phyloP scores from a whole-genome alignment of 2,113 vertebrate genomes.

The Hippolais icterina region DNA sequence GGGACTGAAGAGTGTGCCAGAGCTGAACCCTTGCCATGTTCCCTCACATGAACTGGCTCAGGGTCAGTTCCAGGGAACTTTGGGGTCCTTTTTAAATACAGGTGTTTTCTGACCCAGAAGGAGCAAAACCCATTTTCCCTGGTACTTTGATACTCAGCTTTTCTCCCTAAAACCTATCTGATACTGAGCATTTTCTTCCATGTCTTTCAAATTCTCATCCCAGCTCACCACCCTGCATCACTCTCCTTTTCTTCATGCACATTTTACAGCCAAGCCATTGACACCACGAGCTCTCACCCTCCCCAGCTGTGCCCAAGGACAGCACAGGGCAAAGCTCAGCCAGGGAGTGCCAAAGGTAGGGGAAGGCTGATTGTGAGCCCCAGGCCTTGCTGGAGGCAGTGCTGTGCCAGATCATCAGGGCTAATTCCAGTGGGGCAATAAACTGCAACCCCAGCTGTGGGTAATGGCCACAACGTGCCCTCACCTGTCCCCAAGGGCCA shows the following conservation, averaged over 20 bases:
- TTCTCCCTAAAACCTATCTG: neutral
- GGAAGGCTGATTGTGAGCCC: neutral
- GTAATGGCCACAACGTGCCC: rapidly evolving
- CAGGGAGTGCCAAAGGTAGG: neutral
- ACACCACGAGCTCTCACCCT: neutral
- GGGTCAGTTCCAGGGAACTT: neutral
- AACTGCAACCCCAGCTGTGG: neutral
- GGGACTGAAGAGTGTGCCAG: neutral
- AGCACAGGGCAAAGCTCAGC: neutral
- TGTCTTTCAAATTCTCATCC: neutral
- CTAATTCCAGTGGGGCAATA: neutral
- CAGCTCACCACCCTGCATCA: neutral
- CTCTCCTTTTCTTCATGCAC: neutral
- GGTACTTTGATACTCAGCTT: neutral
- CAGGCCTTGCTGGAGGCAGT: neutral
- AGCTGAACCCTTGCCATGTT: neutral
- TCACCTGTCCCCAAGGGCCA: neutral
- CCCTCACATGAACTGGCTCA: neutral
- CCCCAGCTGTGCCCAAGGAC: neutral
- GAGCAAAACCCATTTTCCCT: neutral
- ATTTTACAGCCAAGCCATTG: neutral
- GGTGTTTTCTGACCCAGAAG: neutral
- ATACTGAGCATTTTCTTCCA: neutral
- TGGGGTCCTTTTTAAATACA: neutral
- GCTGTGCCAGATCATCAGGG: no score